Conservation (phyloP, 1,140 invertebrate species). For the Rhizoglyphus robini region DNA sequence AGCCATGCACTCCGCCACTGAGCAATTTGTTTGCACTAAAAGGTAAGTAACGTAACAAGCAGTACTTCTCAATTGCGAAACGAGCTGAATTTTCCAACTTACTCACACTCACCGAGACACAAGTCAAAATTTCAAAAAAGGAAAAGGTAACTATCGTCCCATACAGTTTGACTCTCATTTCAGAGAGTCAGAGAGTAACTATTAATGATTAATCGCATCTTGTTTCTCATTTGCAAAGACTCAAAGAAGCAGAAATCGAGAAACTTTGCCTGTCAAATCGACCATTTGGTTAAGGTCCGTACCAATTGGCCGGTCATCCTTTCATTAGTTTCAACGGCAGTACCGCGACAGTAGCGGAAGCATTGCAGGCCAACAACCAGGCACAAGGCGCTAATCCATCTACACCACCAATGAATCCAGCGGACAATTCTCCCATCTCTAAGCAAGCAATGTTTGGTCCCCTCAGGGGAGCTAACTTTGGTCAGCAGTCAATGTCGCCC, state of each 20-base stretch:
- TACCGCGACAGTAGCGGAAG: conserved; percentile 1
- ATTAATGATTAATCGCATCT: neutral
- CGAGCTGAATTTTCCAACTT: conserved; percentile 85
- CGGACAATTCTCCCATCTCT: neutral
- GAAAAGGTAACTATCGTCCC: conserved; percentile 30
- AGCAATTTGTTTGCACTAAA: conserved; percentile 84
- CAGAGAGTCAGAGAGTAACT: neutral
- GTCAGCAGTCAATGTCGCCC: neutral
- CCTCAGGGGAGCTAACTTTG: neutral
- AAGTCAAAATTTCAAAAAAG: conserved; percentile 42
- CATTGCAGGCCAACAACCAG: neutral
- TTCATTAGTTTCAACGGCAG: conserved; percentile 5
- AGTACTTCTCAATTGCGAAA: conserved; percentile 90
- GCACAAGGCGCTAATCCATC: neutral
- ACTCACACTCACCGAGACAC: conserved; percentile 81
- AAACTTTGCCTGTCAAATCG: conserved; percentile 33
- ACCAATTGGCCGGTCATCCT: conserved; percentile 1
- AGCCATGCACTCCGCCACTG: conserved; percentile 88
- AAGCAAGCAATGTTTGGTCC: neutral
- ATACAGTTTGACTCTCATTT: neutral
- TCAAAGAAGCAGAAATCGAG: conserved; percentile 38
- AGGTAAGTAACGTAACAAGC: conserved; percentile 88
- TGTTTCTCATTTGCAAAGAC: conserved; percentile 21
- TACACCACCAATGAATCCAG: neutral
- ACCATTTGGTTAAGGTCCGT: conserved; percentile 13